Percentiles rank a stretch among this genome's conserved stretches.
Conservation (phyloP, 2,113 vertebrate genomes). For the Jaculus jaculus region DNA sequence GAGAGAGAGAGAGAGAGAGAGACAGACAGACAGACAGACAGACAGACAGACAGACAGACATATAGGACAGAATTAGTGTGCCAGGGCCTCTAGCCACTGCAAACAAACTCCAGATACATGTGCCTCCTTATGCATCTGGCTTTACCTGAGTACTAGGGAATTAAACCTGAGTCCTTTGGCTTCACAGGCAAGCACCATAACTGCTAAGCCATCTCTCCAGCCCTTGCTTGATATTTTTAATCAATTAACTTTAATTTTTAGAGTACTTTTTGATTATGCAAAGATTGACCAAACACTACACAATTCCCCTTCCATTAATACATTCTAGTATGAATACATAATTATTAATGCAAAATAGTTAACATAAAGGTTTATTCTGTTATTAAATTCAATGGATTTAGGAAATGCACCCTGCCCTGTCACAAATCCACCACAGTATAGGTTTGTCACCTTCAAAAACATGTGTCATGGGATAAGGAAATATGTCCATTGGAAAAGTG, state of each 20-base stretch:
- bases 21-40: no score
- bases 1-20: no score
- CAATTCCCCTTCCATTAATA: not conserved
- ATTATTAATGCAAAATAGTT: not conserved
- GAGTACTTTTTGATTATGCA: conserved; percentile 11
- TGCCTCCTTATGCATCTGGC: no score
- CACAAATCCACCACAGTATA: not conserved
- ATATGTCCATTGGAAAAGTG: no score
- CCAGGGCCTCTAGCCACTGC: no score
- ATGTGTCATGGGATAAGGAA: not conserved
- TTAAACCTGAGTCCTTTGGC: no score
- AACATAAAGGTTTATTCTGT: not conserved
- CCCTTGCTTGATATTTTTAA: not conserved
- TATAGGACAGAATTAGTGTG: no score
- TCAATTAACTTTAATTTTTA: not conserved
- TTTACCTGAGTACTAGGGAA: no score
- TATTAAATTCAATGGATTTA: not conserved
- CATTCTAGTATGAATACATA: not conserved
- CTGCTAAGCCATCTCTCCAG: no score
- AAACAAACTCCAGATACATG: no score
- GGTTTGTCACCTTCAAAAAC: not conserved
- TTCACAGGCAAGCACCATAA: no score
- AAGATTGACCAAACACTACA: not conserved
- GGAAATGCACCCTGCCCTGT: not conserved
- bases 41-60: no score